These are phyloP conservation scores for Hetaerina titia DNA, from an alignment of 2,888 invertebrate genomes.

Conservation along the genomic window DNA sequence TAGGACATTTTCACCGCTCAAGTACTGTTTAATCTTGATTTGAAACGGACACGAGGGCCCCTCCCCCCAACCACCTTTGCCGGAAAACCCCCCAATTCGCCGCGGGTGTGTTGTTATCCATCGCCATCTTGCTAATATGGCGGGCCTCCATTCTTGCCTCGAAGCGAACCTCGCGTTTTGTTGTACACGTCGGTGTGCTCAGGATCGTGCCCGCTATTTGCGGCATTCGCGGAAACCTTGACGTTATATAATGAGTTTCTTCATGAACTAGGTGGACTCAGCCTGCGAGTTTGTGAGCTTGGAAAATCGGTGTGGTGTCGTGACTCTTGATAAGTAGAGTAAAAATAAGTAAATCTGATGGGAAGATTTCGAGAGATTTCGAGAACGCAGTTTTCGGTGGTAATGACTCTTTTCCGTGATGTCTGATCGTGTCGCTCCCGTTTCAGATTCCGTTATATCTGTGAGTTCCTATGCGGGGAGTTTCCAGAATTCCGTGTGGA, in stretches of 20 bases:
- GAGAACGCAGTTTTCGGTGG: neutral
- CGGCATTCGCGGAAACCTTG: neutral
- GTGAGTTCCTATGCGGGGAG: neutral
- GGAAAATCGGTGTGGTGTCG: neutral
- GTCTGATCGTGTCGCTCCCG: neutral
- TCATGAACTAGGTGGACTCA: neutral
- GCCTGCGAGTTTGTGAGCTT: neutral
- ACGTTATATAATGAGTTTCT: neutral
- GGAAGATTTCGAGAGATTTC: neutral
- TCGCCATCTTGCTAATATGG: neutral
- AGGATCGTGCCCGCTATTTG: neutral
- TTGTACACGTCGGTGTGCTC: neutral
- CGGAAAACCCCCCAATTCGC: neutral
- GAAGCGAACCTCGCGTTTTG: neutral
- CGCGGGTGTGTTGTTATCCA: neutral
- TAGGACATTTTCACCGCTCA: neutral
- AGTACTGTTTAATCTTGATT: neutral
- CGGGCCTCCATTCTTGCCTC: neutral
- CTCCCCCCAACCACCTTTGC: neutral
- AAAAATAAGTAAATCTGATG: neutral
- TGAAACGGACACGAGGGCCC: neutral
- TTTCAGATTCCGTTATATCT: neutral
- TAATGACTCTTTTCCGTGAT: constrained; percentile 3
- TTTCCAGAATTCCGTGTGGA: neutral
- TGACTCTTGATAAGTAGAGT: neutral